Base-by-base conservation (phyloP, 2,888 invertebrate genomes). In the Lasiommata megera region DNA sequence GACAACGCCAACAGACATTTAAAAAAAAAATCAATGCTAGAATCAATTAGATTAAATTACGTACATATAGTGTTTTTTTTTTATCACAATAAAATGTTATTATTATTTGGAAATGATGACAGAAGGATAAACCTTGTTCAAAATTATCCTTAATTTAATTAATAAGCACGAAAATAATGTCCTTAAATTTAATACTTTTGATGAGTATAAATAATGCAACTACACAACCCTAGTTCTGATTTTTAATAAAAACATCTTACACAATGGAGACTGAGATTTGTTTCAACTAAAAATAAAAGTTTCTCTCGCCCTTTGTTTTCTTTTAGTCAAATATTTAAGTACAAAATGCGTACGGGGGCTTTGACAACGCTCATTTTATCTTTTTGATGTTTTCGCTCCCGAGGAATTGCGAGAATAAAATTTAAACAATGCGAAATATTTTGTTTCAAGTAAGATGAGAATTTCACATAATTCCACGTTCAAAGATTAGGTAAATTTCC, bases 201-300 rank as follows among this genome's bases (percentile, higher is more conserved):
- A n/a, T n/a, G n/a, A n/a, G n/a, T n/a, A n/a, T n/a, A n/a, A n/a
- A n/a, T n/a, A n/a, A n/a, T n/a, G n/a, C n/a, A n/a, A n/a, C n/a
- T n/a, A n/a, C n/a, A n/a, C n/a, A n/a, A n/a, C n/a, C n/a, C n/a
- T n/a, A n/a, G n/a, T n/a, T n/a, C n/a, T 72, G 71, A 47, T 69
- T 70, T 67, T 68, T 71, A 74, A 69, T 73, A 76, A 78, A 5
- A 76, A 47, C 7, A 82, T 76, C 74, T 72, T 75, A 61, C 65
- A 67, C 64, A 67, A 67, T 61, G 61, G 60, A 50, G 46, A 62
- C 52, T 58, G 60, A 66, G 59, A 66, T 65, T 60, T 62, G 54
- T 60, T 62, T 64, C 53, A 62, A 65, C 58, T 56, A 50, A 53
- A 53, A 64, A 63, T 48, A 47, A 61, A 60, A 52, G 46, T 58